These are phyloP conservation scores for Bostrychus sinensis DNA, from an alignment of 2,113 vertebrate genomes.

Conservation along the genomic window DNA sequence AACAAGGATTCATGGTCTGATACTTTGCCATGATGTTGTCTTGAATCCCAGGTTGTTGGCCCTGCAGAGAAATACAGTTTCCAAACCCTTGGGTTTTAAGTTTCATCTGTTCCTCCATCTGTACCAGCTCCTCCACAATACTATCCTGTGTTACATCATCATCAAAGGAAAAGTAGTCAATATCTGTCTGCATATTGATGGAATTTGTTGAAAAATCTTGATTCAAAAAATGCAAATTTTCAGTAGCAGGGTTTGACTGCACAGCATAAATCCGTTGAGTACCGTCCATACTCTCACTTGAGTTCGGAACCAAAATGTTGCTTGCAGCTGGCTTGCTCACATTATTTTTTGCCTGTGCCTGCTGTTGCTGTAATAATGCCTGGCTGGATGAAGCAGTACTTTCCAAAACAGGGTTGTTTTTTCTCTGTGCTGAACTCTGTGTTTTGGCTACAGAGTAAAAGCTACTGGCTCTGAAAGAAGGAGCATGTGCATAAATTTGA, in stretches of 20 bases:
- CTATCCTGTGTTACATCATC: conserved; percentile 98
- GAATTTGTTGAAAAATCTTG: conserved; percentile 82
- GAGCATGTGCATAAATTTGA: conserved; percentile 71
- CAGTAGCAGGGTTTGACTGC: conserved; percentile 64
- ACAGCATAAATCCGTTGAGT: conserved; percentile 71
- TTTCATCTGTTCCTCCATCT: conserved; percentile 99
- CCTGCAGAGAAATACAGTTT: conserved; percentile 81
- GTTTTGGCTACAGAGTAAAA: conserved; percentile 80
- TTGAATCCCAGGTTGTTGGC: conserved; percentile 76
- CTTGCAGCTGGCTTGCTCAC: conserved; percentile 70
- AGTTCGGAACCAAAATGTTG: conserved; percentile 81
- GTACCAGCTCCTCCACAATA: conserved; percentile 97
- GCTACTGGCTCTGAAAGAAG: conserved; percentile 74
- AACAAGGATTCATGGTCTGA: conserved; percentile 81
- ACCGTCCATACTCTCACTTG: conserved; percentile 80
- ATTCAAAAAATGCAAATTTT: conserved; percentile 72
- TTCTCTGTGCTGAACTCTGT: conserved; percentile 82
- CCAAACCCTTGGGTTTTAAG: conserved; percentile 86
- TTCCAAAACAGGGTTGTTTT: conserved; percentile 84
- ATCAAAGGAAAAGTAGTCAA: conserved; percentile 92
- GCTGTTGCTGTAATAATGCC: conserved; percentile 82
- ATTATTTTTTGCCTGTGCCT: conserved; percentile 79
- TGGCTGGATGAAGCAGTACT: conserved; percentile 80
- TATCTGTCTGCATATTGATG: conserved; percentile 83
- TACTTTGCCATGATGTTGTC: conserved; percentile 80